phyloP scores from a whole-genome alignment of 2,797 vertebrate species.

The Sebastes glaucus region DNA sequence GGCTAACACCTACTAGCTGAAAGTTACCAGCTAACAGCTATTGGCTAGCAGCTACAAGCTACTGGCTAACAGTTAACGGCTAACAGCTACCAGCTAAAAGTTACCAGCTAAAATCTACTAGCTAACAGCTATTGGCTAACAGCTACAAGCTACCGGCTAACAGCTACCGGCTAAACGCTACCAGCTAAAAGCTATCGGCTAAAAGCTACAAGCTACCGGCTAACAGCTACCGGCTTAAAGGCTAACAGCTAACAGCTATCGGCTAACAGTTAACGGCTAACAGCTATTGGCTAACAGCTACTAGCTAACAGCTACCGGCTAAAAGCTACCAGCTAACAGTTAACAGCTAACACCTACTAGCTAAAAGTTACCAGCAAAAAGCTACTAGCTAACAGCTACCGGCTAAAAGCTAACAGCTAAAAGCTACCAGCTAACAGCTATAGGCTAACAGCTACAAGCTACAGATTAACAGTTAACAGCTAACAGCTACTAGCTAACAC shows the following conservation, averaged over 20 bases:
- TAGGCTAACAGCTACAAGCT: accelerated
- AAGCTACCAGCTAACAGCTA: accelerated
- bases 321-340: accelerated
- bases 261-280: too few species aligned
- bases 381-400: accelerated
- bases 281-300: accelerated
- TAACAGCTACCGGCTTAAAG: too few species aligned
- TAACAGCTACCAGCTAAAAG: accelerated
- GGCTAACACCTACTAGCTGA: too few species aligned
- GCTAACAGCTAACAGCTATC: accelerated
- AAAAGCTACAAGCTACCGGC: accelerated
- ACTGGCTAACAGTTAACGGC: accelerated
- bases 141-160: too few species aligned
- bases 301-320: accelerated
- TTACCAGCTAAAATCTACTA: accelerated
- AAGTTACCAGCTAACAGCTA: too few species aligned
- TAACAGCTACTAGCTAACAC: too few species aligned
- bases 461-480: accelerated
- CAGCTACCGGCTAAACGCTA: too few species aligned
- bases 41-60: too few species aligned
- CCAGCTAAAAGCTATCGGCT: accelerated
- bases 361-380: accelerated
- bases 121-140: too few species aligned
- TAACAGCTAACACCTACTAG: accelerated
- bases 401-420: too few species aligned